These are phyloP conservation scores for Micromussa lordhowensis DNA, from an alignment of 92 coral and sea anemone genomes.

Conservation along the genomic window DNA sequence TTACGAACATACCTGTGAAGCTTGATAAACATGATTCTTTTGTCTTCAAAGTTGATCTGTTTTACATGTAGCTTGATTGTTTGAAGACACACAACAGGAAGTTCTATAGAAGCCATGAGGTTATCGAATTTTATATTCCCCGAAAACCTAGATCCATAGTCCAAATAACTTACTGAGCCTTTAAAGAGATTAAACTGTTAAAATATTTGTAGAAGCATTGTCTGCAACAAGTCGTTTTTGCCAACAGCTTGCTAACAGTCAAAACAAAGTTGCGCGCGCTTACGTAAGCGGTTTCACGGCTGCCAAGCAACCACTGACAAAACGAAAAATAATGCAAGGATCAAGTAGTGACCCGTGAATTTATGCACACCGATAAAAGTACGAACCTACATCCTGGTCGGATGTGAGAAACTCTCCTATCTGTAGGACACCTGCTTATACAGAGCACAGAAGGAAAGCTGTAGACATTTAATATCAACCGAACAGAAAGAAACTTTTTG, in stretches of 20 bases:
- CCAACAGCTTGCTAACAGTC: background rate
- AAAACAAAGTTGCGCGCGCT: slow-evolving; percentile 3
- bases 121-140: background rate
- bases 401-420: background rate
- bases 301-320: slow-evolving; percentile 37
- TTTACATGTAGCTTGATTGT: background rate
- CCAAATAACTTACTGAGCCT: background rate
- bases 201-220: background rate
- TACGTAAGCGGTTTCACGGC: slow-evolving; percentile 11
- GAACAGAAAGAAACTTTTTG: background rate
- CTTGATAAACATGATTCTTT: slow-evolving; percentile 2
- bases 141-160: background rate
- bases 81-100: background rate
- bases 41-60: background rate
- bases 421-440: background rate
- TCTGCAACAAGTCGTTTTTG: background rate
- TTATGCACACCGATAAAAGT: slow-evolving; percentile 1
- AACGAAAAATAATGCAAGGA: slow-evolving; percentile 12
- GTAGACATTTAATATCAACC: background rate
- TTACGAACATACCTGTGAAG: background rate
- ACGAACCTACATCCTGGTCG: background rate
- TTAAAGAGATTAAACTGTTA: background rate
- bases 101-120: background rate
- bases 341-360: background rate
- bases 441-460: background rate